phyloP scores from a whole-genome alignment of 2,888 invertebrate genomes.

The Acrobasis suavella region DNA sequence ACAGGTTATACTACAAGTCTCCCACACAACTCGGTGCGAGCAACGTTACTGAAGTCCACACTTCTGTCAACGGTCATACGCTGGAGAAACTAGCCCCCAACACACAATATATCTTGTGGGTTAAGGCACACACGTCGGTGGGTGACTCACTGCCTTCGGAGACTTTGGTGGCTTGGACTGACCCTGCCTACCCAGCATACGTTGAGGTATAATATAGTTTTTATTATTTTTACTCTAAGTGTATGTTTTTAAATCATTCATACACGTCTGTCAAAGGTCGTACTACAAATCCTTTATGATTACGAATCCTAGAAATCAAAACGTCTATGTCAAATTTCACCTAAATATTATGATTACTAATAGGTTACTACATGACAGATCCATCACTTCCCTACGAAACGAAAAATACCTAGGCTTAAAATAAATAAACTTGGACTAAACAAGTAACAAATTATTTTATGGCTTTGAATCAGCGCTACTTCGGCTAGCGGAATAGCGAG shows the following conservation, averaged over 20 bases:
- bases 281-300: no score
- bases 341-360: no score
- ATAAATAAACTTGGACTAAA: no score
- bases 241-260: background rate
- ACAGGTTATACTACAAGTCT: slow-evolving; percentile 87
- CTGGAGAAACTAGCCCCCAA: slow-evolving; percentile 89
- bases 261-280: slow-evolving; percentile 2
- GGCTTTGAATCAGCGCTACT: no score
- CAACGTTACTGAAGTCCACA: slow-evolving; percentile 83
- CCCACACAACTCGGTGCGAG: slow-evolving; percentile 76
- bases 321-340: no score
- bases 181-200: slow-evolving; percentile 92
- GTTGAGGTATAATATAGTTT: slow-evolving; percentile 85
- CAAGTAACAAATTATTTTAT: no score
- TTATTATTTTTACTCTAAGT: background rate
- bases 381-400: no score
- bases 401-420: no score
- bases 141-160: slow-evolving; percentile 91
- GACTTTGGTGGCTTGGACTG: slow-evolving; percentile 92
- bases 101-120: slow-evolving; percentile 91
- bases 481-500: no score
- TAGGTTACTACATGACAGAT: no score
- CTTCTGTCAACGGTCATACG: slow-evolving; percentile 87
- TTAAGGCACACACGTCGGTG: slow-evolving; percentile 85
- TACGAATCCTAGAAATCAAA: no score